Evolutionary conservation across 2,888 invertebrate genomes (phyloP), one percentile per base, ranked within the genome.

Genomic region (Prosopocoilus inquinatus): DNA sequence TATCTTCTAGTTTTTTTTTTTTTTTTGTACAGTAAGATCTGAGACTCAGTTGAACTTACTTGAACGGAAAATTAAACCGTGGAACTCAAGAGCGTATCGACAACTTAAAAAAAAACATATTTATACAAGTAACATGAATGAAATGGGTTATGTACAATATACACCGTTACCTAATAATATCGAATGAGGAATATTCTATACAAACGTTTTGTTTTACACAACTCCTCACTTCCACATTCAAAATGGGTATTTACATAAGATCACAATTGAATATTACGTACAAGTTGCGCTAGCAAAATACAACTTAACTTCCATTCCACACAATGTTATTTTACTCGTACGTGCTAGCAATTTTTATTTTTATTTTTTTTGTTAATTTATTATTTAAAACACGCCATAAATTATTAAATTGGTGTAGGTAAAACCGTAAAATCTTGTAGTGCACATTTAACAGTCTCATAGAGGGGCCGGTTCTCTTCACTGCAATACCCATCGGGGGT

Each of bases 371-470:
- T n/a, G n/a, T n/a, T n/a, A n/a, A n/a, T n/a, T 36, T 12, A 11
- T 15, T 41, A 41, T 41, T 13, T 15, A 41, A 9, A 41, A 41
- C 41, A 41, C 41, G 41, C 15, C 20, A 41, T 41, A 9, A 38
- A 15, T 41, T 41, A 63, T 88, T 90, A 92, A 81, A 92, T 91
- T 70, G 93, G 91, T 64, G 92, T 93, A 28, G 93, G 91, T 72
- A 94, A 83, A 62, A 94, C 89, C 67, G 92, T 91, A 75, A 92
- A 94, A 80, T 95, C 94, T 77, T 94, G 94, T 65, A 95, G 84
- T 64, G 92, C 92, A 70, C 91, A 90, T 80, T 93, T 93, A 56
- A 95, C 93, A 36, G 92, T 90, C 74, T 92, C 92, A 78, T 94
- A 94, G 59, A 94, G 85, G 28, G 93, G 91, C 58, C 91, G 85